phyloP scores from a whole-genome alignment of 2,797 vertebrate species.

The Hydrophis major region DNA sequence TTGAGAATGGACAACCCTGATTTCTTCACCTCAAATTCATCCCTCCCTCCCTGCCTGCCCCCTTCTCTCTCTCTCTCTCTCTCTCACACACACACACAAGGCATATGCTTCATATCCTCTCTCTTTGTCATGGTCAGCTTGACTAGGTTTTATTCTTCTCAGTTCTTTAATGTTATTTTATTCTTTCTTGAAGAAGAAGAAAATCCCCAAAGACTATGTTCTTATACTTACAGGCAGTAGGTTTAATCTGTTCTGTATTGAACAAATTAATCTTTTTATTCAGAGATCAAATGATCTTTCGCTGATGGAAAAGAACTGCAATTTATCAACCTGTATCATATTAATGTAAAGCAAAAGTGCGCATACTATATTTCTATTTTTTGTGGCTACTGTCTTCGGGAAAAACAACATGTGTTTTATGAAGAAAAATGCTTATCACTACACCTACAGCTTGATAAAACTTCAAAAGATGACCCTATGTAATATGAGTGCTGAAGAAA shows the following conservation, averaged over 20 bases:
- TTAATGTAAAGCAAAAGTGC: conserved; percentile 21
- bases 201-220: not conserved
- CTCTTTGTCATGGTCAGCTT: not conserved
- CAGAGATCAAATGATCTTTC: conserved; percentile 16
- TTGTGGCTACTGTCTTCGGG: not conserved
- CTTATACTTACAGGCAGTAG: not conserved
- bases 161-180: not conserved
- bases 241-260: conserved; percentile 6
- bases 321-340: not conserved
- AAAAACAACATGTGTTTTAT: not conserved
- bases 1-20: too few relatives aligned
- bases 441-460: conserved; percentile 18
- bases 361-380: not conserved
- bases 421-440: not conserved
- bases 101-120: not conserved
- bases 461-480: conserved; percentile 40
- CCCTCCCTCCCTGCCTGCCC: too few relatives aligned
- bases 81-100: too few relatives aligned
- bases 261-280: conserved; percentile 36
- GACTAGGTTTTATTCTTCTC: not conserved
- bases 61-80: too few relatives aligned
- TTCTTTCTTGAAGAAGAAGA: not conserved
- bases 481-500: conserved; percentile 50
- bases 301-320: not conserved
- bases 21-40: not conserved